These are phyloP conservation scores for Cydia amplana DNA, from an alignment of 1,140 invertebrate genomes.

Conservation along the genomic window DNA sequence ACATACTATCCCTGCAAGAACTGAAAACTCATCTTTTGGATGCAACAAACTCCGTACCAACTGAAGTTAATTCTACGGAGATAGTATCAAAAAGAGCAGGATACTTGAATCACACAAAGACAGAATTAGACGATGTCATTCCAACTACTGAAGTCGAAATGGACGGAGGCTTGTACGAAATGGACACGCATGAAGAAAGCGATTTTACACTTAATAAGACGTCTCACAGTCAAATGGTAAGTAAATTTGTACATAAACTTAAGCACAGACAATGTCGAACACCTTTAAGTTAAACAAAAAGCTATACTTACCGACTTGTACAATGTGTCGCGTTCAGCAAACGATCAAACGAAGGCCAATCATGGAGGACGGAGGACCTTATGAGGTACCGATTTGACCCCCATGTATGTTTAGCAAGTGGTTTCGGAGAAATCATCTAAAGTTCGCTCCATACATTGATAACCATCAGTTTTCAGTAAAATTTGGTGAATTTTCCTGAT, in stretches of 20 bases:
- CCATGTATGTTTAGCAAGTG: too few relatives aligned
- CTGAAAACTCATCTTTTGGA: conserved; percentile 50
- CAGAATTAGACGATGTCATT: conserved; percentile 33
- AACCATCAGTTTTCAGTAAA: too few relatives aligned
- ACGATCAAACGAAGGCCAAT: too few relatives aligned
- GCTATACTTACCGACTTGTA: too few relatives aligned
- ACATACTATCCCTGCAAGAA: conserved; percentile 53
- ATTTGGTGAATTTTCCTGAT: too few relatives aligned
- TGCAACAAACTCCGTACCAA: conserved; percentile 9
- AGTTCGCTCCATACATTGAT: too few relatives aligned
- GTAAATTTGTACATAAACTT: conserved; percentile 23
- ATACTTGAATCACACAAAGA: conserved; percentile 58
- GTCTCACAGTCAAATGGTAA: conserved; percentile 61
- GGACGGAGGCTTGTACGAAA: conserved; percentile 41
- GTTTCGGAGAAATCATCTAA: too few relatives aligned
- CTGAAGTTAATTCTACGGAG: background rate
- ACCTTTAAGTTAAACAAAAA: too few relatives aligned
- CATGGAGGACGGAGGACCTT: too few relatives aligned
- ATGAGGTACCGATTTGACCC: too few relatives aligned
- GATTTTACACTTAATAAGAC: conserved; percentile 40
- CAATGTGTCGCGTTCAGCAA: too few relatives aligned
- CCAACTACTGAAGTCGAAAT: conserved; percentile 38
- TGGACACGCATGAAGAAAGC: conserved; percentile 41
- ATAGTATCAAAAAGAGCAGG: conserved; percentile 62
- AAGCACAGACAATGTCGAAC: too few relatives aligned